Base-by-base conservation (phyloP, 2,888 invertebrate species). In the Parnassius apollo region DNA sequence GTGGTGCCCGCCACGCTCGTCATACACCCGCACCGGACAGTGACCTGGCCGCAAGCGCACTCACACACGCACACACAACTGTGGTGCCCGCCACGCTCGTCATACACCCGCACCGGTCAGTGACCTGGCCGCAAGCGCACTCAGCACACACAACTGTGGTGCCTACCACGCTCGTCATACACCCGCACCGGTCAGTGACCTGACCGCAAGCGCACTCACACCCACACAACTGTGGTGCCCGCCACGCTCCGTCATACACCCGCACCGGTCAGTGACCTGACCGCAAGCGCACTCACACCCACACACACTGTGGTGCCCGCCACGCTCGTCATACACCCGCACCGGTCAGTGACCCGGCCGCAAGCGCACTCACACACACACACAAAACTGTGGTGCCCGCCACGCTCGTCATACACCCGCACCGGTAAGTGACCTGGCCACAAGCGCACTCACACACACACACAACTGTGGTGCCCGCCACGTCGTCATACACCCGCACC, bases 1-100 rank as follows among this genome's bases (percentile, higher is more conserved):
- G n/a, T n/a, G n/a, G n/a, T n/a, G n/a, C 97, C 98, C 51, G 96
- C 96, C n/a, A 85, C 22, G 22, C 22, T 22, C 22, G 22, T 22
- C 22, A 2, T 2, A 22, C 22, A 22, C 22, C 22, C 22, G 22
- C 22, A 22, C 22, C 22, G 45, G 77, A 78, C 9, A n/a, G 54
- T 68, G 35, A 8, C 3, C 44, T 10, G 1, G 2, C 44, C 10
- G 22, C 22, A 22, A 1, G 1, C 1, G 2, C 22, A 22, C 22
- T 2, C 2, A 25, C 25, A 25, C 25, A 2, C 1, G 7, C 25
- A 25, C 4, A n/a, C n/a, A n/a, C n/a, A n/a, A n/a, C n/a, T n/a
- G n/a, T n/a, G n/a, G n/a, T n/a, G 46, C n/a, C n/a, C n/a, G n/a
- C n/a, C n/a, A n/a, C n/a, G n/a, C n/a, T n/a, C n/a, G n/a, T n/a